These are phyloP conservation scores for Oscheius onirici DNA, from an alignment of 2,888 invertebrate genomes.

Conservation along the genomic window DNA sequence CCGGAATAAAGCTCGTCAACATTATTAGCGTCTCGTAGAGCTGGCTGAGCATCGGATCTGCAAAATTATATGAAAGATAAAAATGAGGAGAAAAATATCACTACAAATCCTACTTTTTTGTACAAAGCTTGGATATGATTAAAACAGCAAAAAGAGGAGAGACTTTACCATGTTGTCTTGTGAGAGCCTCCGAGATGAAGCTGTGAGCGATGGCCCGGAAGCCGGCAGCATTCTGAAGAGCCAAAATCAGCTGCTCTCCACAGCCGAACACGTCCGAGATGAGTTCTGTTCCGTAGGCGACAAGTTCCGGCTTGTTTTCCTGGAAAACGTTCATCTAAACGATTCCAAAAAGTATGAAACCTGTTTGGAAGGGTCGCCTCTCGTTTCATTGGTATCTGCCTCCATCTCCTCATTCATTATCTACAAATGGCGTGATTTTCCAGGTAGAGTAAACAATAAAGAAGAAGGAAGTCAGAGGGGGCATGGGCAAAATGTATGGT, in stretches of 20 bases:
- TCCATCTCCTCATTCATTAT: slow-evolving; percentile 1
- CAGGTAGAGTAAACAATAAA: neutral
- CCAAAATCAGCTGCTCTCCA: neutral
- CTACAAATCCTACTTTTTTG: too few relatives aligned
- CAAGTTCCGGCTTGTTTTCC: neutral
- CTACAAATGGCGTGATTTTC: neutral
- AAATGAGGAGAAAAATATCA: too few relatives aligned
- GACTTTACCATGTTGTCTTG: neutral
- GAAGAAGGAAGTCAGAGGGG: neutral
- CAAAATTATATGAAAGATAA: neutral
- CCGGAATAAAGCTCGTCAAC: slow-evolving; percentile 4
- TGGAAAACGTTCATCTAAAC: neutral
- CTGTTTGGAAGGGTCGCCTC: slow-evolving; percentile 10
- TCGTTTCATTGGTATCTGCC: neutral
- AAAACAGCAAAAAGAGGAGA: too few relatives aligned
- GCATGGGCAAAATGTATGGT: neutral
- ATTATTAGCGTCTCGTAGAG: slow-evolving; percentile 12
- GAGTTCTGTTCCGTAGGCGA: neutral
- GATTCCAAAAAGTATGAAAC: neutral
- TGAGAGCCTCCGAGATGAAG: neutral
- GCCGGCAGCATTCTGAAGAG: slow-evolving; percentile 1
- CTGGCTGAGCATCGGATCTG: slow-evolving; percentile 5
- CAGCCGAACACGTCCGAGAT: slow-evolving; percentile 4
- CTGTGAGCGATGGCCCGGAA: neutral
- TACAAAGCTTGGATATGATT: too few relatives aligned